A percentile compares a stretch with the other conserved stretches of the same genome.
These are phyloP conservation scores for Epistrophella euchroma DNA, from an alignment of 2,888 invertebrate genomes.

Conservation along the genomic window DNA sequence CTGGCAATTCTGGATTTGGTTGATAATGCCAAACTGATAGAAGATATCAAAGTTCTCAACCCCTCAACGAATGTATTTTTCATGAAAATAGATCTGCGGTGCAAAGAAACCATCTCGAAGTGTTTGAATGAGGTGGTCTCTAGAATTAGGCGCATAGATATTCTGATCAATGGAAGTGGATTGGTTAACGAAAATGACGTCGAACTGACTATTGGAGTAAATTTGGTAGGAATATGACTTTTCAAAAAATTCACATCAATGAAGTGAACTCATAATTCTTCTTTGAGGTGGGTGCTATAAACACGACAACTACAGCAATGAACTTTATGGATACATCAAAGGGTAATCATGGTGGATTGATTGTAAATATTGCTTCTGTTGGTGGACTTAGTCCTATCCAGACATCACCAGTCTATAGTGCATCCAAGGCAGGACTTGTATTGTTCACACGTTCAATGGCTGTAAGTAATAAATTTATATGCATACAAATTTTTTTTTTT, in stretches of 20 bases:
- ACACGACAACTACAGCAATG: conserved; percentile 82
- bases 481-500: not conserved
- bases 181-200: conserved; percentile 81
- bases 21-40: conserved; percentile 80
- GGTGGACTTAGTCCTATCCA: conserved; percentile 78
- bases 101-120: conserved; percentile 78
- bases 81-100: conserved; percentile 79
- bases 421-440: conserved; percentile 83
- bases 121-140: conserved; percentile 78
- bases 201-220: conserved; percentile 80
- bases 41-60: conserved; percentile 79
- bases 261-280: not conserved
- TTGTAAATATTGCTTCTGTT: conserved; percentile 83
- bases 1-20: conserved; percentile 80
- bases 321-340: conserved; percentile 83
- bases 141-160: conserved; percentile 59
- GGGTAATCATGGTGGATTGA: conserved; percentile 82
- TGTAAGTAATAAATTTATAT: conserved; percentile 77
- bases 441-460: conserved; percentile 81
- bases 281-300: conserved; percentile 83
- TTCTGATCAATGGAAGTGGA: conserved; percentile 77
- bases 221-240: conserved; percentile 78
- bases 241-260: not conserved
- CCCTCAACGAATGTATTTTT: conserved; percentile 79
- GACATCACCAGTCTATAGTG: conserved; percentile 80